A percentile compares a stretch with the other conserved stretches of the same genome.
phyloP scores from a whole-genome alignment of 2,113 vertebrate species.

The Chaetura pelagica region DNA sequence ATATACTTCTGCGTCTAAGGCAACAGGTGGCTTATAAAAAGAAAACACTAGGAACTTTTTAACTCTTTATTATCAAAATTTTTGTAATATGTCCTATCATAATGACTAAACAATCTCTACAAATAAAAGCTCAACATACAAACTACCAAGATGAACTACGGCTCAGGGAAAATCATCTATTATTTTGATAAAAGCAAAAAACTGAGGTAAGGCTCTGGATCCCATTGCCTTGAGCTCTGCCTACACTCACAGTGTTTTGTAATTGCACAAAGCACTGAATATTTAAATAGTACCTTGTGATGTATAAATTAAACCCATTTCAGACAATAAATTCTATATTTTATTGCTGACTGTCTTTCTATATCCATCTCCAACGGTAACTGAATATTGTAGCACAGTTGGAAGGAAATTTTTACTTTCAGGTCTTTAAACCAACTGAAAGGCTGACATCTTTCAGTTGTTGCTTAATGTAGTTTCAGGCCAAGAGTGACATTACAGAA shows the following conservation, averaged over 20 bases:
- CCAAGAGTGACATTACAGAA: not conserved
- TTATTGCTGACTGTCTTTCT: not conserved
- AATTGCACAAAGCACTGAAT: not conserved
- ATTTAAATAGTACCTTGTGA: not conserved
- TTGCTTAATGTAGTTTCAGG: not conserved
- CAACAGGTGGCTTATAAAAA: conserved; percentile 83
- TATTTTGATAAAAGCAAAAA: conserved; percentile 2
- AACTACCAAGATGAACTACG: conserved; percentile 19
- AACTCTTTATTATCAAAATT: conserved; percentile 72
- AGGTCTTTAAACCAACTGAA: not conserved
- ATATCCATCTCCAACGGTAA: not conserved
- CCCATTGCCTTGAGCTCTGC: not conserved
- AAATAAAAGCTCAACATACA: conserved; percentile 47
- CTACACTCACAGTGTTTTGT: not conserved
- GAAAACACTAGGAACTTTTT: conserved; percentile 73
- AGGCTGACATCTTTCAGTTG: not conserved
- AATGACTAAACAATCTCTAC: conserved; percentile 47
- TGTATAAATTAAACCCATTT: not conserved
- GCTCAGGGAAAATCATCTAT: not conserved
- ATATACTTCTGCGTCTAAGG: conserved; percentile 77
- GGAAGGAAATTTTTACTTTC: not conserved
- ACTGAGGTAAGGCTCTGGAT: not conserved
- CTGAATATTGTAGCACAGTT: not conserved
- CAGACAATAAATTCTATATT: not conserved
- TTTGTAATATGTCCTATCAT: conserved; percentile 54